Evolutionary conservation across 2,888 invertebrate species (phyloP).

Genomic region (Troides oblongomaculatus): DNA sequence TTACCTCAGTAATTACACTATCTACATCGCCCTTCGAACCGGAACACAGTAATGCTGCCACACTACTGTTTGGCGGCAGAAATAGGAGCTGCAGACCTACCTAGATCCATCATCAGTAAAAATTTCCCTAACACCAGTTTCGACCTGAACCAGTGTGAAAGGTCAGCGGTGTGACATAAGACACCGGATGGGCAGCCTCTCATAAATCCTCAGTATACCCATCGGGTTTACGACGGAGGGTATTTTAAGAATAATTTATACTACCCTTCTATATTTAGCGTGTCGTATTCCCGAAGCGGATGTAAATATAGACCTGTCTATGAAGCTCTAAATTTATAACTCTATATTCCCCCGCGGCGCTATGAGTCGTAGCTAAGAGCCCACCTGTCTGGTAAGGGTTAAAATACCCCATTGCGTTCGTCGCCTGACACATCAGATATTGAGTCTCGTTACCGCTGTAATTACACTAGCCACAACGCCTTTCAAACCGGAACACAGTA

Average conservation of each 20-base stretch:
- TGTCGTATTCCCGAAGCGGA: neutral
- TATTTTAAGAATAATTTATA: conserved; percentile 12
- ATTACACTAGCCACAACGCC: too few relatives aligned
- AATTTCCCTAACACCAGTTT: conserved; percentile 1
- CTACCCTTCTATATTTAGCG: neutral
- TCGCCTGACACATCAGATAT: too few relatives aligned
- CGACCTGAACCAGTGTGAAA: conserved; percentile 6
- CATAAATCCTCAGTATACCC: conserved; percentile 5
- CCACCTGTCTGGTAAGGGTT: neutral
- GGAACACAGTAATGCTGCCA: too few relatives aligned
- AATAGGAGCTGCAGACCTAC: too few relatives aligned
- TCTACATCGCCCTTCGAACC: too few relatives aligned
- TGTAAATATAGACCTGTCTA: neutral
- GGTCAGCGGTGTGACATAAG: conserved; percentile 12
- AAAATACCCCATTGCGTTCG: too few relatives aligned
- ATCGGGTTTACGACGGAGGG: conserved; percentile 4
- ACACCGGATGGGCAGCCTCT: conserved; percentile 5
- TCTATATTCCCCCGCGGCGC: neutral
- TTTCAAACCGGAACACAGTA: too few relatives aligned
- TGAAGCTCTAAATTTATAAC: conserved; percentile 7
- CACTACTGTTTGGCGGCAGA: too few relatives aligned
- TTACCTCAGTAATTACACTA: too few relatives aligned
- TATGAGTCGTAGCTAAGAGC: neutral
- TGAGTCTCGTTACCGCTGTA: too few relatives aligned
- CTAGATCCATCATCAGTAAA: neutral